phyloP scores from a whole-genome alignment of 2,888 invertebrate genomes.

The Cyclophora albipunctata region DNA sequence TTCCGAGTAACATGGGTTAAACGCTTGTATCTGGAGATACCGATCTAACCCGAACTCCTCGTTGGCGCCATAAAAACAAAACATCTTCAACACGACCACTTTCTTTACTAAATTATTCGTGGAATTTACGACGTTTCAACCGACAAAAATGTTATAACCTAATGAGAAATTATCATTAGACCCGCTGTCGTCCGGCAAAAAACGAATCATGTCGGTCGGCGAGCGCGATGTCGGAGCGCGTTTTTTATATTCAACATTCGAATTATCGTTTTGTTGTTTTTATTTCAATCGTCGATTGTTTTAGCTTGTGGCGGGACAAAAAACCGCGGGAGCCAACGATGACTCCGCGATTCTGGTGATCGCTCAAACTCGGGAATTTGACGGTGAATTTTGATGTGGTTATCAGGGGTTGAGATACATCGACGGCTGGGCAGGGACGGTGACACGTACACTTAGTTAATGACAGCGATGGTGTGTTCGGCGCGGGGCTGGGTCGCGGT shows the following conservation, averaged over 20 bases:
- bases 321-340: constrained; percentile 58
- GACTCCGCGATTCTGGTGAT: constrained; percentile 53
- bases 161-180: constrained; percentile 75
- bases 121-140: constrained; percentile 71
- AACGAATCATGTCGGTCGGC: constrained; percentile 50
- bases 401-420: constrained; percentile 36
- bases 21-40: constrained; percentile 71
- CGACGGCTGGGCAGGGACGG: constrained; percentile 25
- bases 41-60: constrained; percentile 68
- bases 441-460: constrained; percentile 30
- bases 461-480: constrained; percentile 38
- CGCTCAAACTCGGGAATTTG: constrained; percentile 24
- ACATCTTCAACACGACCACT: constrained; percentile 68
- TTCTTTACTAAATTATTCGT: constrained; percentile 73
- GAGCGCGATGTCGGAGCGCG: constrained; percentile 47
- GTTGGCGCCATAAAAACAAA: constrained; percentile 76
- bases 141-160: constrained; percentile 72
- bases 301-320: constrained; percentile 48
- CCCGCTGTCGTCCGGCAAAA: constrained; percentile 57
- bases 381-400: constrained; percentile 26
- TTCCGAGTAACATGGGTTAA: constrained; percentile 73
- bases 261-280: constrained; percentile 57
- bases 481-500: constrained; percentile 26
- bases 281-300: constrained; percentile 59
- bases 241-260: constrained; percentile 58